Base-by-base conservation (phyloP, 2,888 invertebrate species). In the Phyllotreta striolata region DNA sequence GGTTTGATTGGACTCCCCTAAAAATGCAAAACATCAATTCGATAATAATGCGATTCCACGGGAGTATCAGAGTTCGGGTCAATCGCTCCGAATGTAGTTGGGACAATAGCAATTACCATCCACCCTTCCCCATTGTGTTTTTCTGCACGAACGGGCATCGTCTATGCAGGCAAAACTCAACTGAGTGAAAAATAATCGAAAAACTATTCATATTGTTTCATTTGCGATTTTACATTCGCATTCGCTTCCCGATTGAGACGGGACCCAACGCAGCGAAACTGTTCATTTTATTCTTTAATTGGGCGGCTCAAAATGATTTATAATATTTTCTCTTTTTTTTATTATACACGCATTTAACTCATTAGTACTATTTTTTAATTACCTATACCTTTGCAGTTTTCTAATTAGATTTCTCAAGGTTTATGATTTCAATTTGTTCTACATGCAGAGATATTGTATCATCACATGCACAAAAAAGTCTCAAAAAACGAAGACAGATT, bases 71-170 rank as follows among this genome's bases (percentile, higher is more conserved):
- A 68, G 71, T 69, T 68, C 73, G 72, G 77, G 76, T 77, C 77
- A 77, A 72, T 77, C 76, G 75, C 75, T 78, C 70, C 73, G 73
- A 76, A 78, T 78, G 72, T 75, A 76, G 77, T 77, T 78, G 75
- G 77, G 72, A 76, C 78, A 77, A 76, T 74, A 72, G 74, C 74
- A 74, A 77, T 77, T 76, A 73, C 74, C 74, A 72, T 76, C 75
- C 76, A 76, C 77, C 76, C 78, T 77, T 76, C 73, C 74, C 72
- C 67, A 76, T 78, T 78, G 77, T 78, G 70, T 76, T 77, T 74
- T 78, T 78, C 77, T 74, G 76, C 78, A 72, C 72, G 73, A 74
- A 68, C 73, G 68, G 70, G 63, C 74, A 69, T 72, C 71, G 72
- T 72, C 73, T 73, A 75, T 76, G 70, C 73, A 73, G 66, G 68